Evolutionary conservation across 2,888 invertebrate genomes (phyloP), one percentile per base, ranked within the genome.

Genomic region (Lasioglossum calceatum): DNA sequence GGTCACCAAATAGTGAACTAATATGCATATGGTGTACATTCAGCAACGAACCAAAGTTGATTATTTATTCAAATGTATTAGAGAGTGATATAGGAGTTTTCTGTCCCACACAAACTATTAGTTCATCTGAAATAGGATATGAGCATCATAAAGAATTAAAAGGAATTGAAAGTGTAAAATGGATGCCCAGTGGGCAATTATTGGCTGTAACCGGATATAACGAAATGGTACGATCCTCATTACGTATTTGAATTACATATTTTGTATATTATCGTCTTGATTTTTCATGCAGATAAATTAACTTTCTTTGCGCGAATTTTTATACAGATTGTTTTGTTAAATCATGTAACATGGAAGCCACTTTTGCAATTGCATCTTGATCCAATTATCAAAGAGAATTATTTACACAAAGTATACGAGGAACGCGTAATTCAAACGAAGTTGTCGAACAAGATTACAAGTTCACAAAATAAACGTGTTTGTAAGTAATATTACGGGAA

Each of bases 1-100:
- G 95, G 95, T 95, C 95, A 2, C 94, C 94, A 4, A 94, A 94
- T 78, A 91, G 93, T 47, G 94, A 95, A 91, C 86, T 94, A 76
- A 82, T 95, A 23, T 93, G 93, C 32, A 94, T 95, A 84, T 95
- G 95, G 95, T 93, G 93, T 87, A 93, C 94, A 0, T 92, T 92
- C 16, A 92, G 93, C 36, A 92, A 91, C 4, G 91, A 92, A 75
- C 90, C 94, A 36, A 94, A 94, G 80, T 83, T 95, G 79, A 89
- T 95, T 36, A 90, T 95, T 82, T 95, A 94, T 89, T 95, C 95
- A 0, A 92, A 84, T 10, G 64, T 90, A 1, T 91, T 89, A 16
- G 94, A 95, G 79, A 93, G 91, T 87, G 92, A 94, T 74, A 91
- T 95, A 19, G 94, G 93, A 64, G 91, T 92, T 75, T 95, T 93